A percentile compares a stretch with the other conserved stretches of the same genome.
These are phyloP conservation scores for Lasioglossum morio DNA, from an alignment of 2,888 invertebrate species.

Conservation along the genomic window DNA sequence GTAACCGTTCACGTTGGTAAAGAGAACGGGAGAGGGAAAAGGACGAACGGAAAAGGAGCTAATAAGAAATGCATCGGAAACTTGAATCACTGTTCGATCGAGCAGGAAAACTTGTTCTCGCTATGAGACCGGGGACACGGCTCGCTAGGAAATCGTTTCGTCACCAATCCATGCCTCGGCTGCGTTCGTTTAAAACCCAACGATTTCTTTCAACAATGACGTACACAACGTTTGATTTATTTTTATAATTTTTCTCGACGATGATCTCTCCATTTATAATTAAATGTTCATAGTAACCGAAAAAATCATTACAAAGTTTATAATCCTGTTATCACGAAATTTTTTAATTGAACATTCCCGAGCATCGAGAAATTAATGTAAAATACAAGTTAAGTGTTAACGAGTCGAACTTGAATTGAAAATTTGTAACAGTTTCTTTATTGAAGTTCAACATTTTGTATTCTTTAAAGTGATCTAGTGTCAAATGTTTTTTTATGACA, in stretches of 20 bases:
- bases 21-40: not conserved
- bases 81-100: constrained; percentile 16
- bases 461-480: no score
- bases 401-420: no score
- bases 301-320: not conserved
- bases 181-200: not conserved
- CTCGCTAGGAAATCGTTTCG: constrained; percentile 7
- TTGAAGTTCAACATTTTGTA: no score
- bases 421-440: no score
- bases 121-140: not conserved
- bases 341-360: not conserved
- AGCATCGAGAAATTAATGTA: not conserved
- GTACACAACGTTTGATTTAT: not conserved
- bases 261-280: not conserved
- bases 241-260: not conserved
- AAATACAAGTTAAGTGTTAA: not conserved
- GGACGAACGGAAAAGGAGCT: constrained; percentile 30
- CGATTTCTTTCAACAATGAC: not conserved
- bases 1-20: not conserved
- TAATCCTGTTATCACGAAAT: not conserved
- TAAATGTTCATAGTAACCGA: not conserved
- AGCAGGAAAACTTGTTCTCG: constrained; percentile 16
- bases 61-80: constrained; percentile 20
- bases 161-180: not conserved
- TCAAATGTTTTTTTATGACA: no score